Conservation (phyloP, 2,113 vertebrate species). For the Lampris incognitus region DNA sequence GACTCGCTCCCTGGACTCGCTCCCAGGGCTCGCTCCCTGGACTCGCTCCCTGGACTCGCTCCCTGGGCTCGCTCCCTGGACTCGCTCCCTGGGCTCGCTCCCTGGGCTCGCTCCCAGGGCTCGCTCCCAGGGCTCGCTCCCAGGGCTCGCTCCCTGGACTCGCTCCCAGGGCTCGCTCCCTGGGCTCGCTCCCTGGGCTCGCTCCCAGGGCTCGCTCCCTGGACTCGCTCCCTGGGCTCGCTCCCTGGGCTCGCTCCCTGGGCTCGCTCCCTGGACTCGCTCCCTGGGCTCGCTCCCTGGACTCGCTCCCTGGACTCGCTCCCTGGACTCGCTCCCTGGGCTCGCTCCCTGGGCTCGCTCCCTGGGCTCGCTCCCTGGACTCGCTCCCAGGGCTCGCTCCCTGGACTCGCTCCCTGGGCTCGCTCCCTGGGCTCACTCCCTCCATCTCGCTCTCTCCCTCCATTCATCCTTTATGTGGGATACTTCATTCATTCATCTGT, state of each 20-base stretch:
- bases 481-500: constrained; percentile 40
- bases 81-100: neutral
- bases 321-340: neutral
- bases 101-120: neutral
- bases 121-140: too few relatives aligned
- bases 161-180: neutral
- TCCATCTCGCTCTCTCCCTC: constrained; percentile 1
- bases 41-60: neutral
- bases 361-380: neutral
- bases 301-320: neutral
- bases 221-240: neutral
- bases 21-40: neutral
- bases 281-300: neutral
- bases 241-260: neutral
- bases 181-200: neutral
- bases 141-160: neutral
- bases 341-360: neutral
- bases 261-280: too few relatives aligned
- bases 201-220: neutral
- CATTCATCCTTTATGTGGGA: constrained; percentile 43
- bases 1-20: neutral
- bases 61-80: too few relatives aligned
- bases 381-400: too few relatives aligned
- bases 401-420: neutral
- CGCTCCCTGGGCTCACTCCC: neutral